Conservation (phyloP, 2,888 invertebrate species). For the Idaea aversata region DNA sequence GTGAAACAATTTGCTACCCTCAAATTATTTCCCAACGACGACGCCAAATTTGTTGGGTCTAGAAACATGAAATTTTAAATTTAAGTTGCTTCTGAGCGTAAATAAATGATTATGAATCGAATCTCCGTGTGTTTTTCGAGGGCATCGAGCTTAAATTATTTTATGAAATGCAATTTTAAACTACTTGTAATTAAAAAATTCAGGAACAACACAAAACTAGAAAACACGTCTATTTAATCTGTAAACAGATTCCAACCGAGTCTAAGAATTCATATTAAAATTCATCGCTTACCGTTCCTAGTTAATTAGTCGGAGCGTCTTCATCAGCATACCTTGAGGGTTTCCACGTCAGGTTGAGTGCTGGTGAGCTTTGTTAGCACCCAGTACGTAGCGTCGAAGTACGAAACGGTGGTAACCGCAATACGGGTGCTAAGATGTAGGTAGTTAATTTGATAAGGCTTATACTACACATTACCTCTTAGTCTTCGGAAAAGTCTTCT, state of each 20-base stretch:
- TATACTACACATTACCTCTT: no score
- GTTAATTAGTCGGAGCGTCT: conserved; percentile 57
- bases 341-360: conserved; percentile 51
- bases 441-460: neutral
- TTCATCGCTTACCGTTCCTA: conserved; percentile 24
- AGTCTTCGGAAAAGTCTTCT: no score
- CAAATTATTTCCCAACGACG: no score
- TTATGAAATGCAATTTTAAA: no score
- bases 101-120: no score
- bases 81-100: no score
- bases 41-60: no score
- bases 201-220: neutral
- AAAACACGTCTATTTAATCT: conserved; percentile 20
- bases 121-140: no score
- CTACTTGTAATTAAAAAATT: neutral
- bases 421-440: neutral
- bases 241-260: conserved; percentile 9
- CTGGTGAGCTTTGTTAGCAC: conserved; percentile 50
- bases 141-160: neutral
- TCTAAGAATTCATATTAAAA: conserved; percentile 19
- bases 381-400: conserved; percentile 38
- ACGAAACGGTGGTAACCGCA: conserved; percentile 4
- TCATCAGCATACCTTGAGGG: conserved; percentile 60
- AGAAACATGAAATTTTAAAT: no score
- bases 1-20: no score